Evolutionary conservation across 2,113 vertebrate species (phyloP), one percentile per base, ranked within the genome.

Genomic region (Acanthisitta chloris): DNA sequence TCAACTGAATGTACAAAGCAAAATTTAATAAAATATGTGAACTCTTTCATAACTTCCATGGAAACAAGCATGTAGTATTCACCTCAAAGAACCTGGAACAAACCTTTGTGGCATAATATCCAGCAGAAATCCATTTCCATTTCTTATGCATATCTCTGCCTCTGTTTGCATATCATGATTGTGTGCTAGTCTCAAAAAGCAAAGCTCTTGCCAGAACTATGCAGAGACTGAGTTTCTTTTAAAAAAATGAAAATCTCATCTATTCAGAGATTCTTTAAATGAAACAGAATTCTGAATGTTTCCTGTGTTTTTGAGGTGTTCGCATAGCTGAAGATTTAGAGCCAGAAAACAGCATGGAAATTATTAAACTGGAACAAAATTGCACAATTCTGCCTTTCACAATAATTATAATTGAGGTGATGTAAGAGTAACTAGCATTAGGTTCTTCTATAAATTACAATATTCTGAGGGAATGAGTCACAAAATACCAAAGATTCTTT

Each of bases 221-320:
- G 28, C 10, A 25, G 49, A 84, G 8, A 80, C 16, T 38, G 78
- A 80, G 36, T 16, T 52, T 55, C 6, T 45, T 87, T 11, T 9
- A 3, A 67, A 90, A 58, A n/a, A 21, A 31, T 34, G 3, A 25
- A 91, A 71, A 46, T 78, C 28, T 92, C 78, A 70, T 69, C 13
- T 79, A 73, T 70, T 95, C 81, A 95, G 65, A 92, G 55, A 71
- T 66, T 88, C 40, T 82, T 94, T 65, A 95, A 80, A 92, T 88
- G 36, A 97, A 97, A 92, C 46, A 92, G 48, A 94, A 83, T 40
- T 78, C 42, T 48, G 23, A 84, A 72, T 18, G 24, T 79, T 49
- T 80, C 9, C 24, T 83, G n/a, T 96, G 13, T 18, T 90, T 82
- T n/a, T 6, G 38, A 61, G 49, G n/a, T 4, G 14, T 7, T 92